phyloP scores from a whole-genome alignment of 2,113 vertebrate genomes.

The Mesitornis unicolor region DNA sequence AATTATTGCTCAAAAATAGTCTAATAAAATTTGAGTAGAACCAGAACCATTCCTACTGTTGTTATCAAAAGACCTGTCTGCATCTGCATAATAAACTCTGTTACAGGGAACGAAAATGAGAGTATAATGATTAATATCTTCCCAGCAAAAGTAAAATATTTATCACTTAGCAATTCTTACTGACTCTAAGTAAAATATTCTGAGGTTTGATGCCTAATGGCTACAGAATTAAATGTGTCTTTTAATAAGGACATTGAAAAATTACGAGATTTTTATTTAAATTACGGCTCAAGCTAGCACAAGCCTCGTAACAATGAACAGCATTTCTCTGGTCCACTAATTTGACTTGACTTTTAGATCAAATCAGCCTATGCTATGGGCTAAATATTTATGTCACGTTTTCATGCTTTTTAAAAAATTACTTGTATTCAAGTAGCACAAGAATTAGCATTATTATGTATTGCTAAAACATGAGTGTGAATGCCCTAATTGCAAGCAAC shows the following conservation, averaged over 20 bases:
- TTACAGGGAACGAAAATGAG: not conserved
- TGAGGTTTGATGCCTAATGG: not conserved
- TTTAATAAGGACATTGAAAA: not conserved
- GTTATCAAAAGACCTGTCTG: slow-evolving; percentile 21
- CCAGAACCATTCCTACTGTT: slow-evolving; percentile 46
- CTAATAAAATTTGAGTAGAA: slow-evolving; percentile 56
- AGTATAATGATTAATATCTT: slow-evolving; percentile 13
- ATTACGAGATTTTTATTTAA: not conserved
- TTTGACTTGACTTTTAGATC: not conserved
- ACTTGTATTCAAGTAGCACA: not conserved
- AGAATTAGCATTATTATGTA: not conserved
- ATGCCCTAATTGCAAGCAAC: not conserved
- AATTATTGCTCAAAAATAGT: slow-evolving; percentile 54
- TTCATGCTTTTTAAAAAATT: not conserved
- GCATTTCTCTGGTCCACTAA: not conserved
- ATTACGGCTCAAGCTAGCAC: not conserved
- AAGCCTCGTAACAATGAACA: not conserved
- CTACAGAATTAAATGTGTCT: not conserved
- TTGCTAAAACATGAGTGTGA: not conserved
- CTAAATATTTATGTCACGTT: not conserved
- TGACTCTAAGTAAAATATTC: not conserved
- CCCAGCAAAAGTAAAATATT: not conserved
- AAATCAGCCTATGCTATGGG: not conserved
- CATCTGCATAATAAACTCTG: slow-evolving; percentile 16
- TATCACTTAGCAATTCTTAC: not conserved